A percentile compares a stretch with the other conserved stretches of the same genome.
These are phyloP conservation scores for Microctenopoma stevenorrisi DNA, from an alignment of 2,797 vertebrate genomes.

Conservation along the genomic window DNA sequence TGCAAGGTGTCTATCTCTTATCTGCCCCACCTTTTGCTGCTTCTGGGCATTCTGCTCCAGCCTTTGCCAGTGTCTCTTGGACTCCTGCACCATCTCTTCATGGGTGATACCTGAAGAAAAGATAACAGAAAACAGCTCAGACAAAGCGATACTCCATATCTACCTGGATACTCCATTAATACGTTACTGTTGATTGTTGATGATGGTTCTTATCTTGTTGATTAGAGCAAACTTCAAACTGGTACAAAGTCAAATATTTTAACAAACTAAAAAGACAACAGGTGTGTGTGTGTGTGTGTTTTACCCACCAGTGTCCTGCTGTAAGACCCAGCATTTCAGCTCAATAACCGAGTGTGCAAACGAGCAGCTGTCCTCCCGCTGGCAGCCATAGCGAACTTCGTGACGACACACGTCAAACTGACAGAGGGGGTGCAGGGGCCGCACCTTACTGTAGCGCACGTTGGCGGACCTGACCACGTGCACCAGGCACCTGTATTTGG, in stretches of 20 bases:
- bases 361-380: slow-evolving; percentile 97
- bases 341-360: slow-evolving; percentile 98
- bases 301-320: slow-evolving; percentile 92
- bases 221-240: background rate
- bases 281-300: background rate
- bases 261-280: background rate
- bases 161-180: background rate
- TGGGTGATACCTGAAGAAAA: slow-evolving; percentile 91
- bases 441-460: slow-evolving; percentile 96
- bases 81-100: slow-evolving; percentile 97
- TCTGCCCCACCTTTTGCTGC: slow-evolving; percentile 81
- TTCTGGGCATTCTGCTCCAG: slow-evolving; percentile 91
- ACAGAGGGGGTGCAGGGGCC: slow-evolving; percentile 95
- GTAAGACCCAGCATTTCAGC: slow-evolving; percentile 97
- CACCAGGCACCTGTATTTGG: slow-evolving; percentile 91
- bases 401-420: slow-evolving; percentile 98
- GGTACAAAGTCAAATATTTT: background rate
- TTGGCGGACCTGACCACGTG: slow-evolving; percentile 96
- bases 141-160: background rate
- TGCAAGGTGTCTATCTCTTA: background rate
- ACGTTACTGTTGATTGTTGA: background rate
- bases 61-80: slow-evolving; percentile 95
- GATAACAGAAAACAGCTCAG: background rate
- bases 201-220: too few relatives aligned
- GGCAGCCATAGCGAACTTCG: slow-evolving; percentile 96